Conservation (phyloP, 1,140 invertebrate genomes). For the Metopolophium dirhodum region DNA sequence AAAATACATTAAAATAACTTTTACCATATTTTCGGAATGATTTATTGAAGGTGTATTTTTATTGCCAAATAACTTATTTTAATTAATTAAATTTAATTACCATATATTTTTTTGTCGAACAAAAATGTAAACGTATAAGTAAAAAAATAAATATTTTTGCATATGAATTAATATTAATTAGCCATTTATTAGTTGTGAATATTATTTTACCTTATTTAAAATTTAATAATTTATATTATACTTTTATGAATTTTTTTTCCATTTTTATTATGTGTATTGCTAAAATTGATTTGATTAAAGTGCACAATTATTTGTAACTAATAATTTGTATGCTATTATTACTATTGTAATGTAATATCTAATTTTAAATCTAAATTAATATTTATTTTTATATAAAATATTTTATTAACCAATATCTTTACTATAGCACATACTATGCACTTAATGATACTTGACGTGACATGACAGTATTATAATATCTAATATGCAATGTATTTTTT, state of each 20-base stretch:
- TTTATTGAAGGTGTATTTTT: too few relatives aligned
- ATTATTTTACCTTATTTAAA: background rate
- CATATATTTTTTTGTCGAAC: background rate
- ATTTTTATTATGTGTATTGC: background rate
- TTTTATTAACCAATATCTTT: too few relatives aligned
- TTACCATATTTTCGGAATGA: too few relatives aligned
- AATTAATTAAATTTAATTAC: background rate
- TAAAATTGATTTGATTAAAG: background rate
- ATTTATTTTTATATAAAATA: too few relatives aligned
- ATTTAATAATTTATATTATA: too few relatives aligned
- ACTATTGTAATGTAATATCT: too few relatives aligned
- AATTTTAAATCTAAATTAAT: too few relatives aligned
- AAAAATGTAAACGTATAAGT: background rate
- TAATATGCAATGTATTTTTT: too few relatives aligned
- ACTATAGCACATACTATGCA: too few relatives aligned
- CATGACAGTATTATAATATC: too few relatives aligned
- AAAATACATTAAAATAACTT: background rate
- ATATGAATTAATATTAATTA: background rate
- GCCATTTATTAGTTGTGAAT: background rate
- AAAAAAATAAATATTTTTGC: background rate
- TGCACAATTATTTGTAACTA: background rate
- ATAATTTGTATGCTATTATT: too few relatives aligned
- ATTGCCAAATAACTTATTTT: background rate
- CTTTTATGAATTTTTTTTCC: background rate
- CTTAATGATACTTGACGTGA: too few relatives aligned